These are phyloP conservation scores for Morelia viridis DNA, from an alignment of 2,797 vertebrate species.

Conservation along the genomic window DNA sequence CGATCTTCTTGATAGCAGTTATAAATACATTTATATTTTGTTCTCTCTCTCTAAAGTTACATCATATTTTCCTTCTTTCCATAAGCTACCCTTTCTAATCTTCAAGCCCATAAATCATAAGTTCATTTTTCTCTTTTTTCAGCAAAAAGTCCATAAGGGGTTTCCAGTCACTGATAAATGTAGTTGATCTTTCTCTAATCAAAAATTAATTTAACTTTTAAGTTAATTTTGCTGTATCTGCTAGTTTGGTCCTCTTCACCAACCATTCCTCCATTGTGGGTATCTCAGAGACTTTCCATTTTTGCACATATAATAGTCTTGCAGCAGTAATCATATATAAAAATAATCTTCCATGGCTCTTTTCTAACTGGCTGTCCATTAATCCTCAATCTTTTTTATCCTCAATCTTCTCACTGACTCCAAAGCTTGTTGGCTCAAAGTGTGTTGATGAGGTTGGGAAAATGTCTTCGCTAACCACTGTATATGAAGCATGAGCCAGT, in stretches of 20 bases:
- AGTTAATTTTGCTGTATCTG: background rate
- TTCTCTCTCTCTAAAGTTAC: background rate
- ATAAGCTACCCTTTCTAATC: background rate
- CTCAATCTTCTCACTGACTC: background rate
- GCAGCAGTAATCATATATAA: background rate
- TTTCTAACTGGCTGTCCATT: background rate
- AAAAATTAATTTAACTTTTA: background rate
- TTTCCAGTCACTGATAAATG: background rate
- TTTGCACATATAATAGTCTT: background rate
- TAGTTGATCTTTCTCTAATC: background rate
- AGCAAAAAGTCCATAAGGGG: background rate
- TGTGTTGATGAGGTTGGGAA: background rate
- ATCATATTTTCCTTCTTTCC: background rate
- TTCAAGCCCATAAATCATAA: background rate
- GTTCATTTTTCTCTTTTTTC: background rate
- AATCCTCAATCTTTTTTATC: background rate
- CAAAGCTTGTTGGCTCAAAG: background rate
- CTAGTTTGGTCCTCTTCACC: background rate
- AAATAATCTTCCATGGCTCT: background rate
- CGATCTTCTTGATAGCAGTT: background rate
- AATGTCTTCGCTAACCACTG: background rate
- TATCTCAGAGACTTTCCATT: background rate
- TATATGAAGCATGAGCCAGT: conserved; percentile 39
- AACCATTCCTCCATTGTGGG: background rate
- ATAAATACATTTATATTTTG: background rate